Evolutionary conservation across 2,888 invertebrate genomes (phyloP).

Genomic region (Lamellibrachia columna): DNA sequence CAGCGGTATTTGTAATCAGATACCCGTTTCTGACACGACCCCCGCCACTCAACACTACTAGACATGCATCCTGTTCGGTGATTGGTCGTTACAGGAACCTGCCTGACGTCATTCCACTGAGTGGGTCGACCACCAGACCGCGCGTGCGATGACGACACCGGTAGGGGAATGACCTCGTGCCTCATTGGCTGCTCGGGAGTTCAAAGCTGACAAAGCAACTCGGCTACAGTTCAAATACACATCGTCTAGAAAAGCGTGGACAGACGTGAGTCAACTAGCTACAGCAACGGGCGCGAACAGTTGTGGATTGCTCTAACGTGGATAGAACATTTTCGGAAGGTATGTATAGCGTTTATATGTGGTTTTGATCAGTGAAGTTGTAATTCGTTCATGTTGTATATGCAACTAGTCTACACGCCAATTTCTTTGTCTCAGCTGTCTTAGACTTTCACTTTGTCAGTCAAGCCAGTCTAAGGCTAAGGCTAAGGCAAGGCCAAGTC

Average conservation of each 20-base stretch:
- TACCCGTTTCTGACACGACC: not conserved
- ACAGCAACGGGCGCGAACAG: not conserved
- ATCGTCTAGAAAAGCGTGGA: not conserved
- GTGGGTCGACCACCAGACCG: too few species aligned
- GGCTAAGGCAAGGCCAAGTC: too few species aligned
- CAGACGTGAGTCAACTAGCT: not conserved
- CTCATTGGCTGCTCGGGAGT: not conserved
- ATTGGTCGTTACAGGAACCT: not conserved
- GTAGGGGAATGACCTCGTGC: not conserved
- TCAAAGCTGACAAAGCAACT: not conserved
- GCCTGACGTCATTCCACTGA: not conserved
- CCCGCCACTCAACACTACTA: not conserved
- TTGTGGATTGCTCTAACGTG: not conserved
- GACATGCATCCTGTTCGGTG: not conserved
- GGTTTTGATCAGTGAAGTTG: not conserved
- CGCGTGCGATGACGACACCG: not conserved
- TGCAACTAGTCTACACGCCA: not conserved
- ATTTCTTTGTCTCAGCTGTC: not conserved
- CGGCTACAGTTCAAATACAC: not conserved
- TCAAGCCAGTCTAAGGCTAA: not conserved
- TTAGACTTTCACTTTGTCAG: not conserved
- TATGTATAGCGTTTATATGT: not conserved
- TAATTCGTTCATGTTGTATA: not conserved
- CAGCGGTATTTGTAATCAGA: not conserved
- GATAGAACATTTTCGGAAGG: not conserved